Conservation (phyloP, 2,888 invertebrate genomes). For the Amphiduros pacificus region DNA sequence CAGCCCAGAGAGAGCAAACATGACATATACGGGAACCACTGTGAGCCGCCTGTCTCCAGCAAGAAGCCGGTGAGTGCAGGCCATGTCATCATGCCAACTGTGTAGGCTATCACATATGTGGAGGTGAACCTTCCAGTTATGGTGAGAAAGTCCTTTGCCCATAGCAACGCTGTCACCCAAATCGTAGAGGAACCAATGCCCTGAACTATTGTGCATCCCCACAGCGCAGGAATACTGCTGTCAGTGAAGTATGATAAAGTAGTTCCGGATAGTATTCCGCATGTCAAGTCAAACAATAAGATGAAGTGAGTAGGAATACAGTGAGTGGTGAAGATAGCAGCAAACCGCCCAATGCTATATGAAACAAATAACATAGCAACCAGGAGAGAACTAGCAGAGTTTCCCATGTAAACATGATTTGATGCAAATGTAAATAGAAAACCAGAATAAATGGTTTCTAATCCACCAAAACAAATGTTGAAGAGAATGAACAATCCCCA, state of each 20-base stretch:
- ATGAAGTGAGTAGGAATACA: constrained; percentile 4
- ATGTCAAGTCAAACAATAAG: neutral
- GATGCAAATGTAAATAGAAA: constrained; percentile 11
- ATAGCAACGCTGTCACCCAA: constrained; percentile 4
- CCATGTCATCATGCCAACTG: constrained; percentile 11
- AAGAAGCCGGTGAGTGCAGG: constrained; percentile 10
- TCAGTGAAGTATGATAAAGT: constrained; percentile 4
- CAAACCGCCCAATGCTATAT: neutral
- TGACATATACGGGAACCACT: constrained; percentile 14
- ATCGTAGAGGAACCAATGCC: constrained; percentile 7
- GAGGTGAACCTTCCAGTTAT: constrained; percentile 10
- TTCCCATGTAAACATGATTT: constrained; percentile 1
- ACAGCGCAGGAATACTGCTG: neutral
- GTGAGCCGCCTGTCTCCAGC: neutral
- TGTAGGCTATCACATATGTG: constrained; percentile 13
- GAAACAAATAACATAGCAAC: constrained; percentile 8
- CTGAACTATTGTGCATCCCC: constrained; percentile 2
- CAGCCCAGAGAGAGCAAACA: neutral
- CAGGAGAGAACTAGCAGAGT: neutral
- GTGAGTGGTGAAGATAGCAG: constrained; percentile 1
- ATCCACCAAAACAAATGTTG: constrained; percentile 6
- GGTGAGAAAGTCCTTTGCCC: constrained; percentile 12
- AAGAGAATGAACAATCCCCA: constrained; percentile 3
- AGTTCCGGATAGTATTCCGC: neutral
- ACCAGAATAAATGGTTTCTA: constrained; percentile 9